Evolutionary conservation across 2,888 invertebrate genomes (phyloP).

Genomic region (Dysmachus trigonus): DNA sequence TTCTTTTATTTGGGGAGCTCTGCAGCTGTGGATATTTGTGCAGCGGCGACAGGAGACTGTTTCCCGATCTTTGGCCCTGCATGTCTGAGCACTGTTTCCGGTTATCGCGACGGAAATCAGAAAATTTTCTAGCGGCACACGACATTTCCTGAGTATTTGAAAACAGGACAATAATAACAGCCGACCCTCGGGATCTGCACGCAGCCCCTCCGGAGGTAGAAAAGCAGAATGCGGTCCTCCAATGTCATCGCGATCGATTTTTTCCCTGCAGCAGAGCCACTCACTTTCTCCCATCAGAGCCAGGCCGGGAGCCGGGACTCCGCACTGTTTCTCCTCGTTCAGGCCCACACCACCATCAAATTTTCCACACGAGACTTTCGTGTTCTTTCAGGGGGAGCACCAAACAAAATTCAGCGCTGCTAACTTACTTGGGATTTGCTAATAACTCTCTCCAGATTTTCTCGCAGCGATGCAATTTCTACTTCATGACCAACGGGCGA

Average conservation of each 20-base stretch:
- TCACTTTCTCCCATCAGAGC: neutral
- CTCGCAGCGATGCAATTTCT: neutral
- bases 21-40: neutral
- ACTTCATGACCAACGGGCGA: neutral
- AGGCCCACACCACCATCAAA: neutral
- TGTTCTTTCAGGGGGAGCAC: neutral
- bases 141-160: neutral
- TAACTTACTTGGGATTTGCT: conserved; percentile 8
- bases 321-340: neutral
- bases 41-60: neutral
- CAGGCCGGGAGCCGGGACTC: neutral
- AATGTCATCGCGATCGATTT: conserved; percentile 24
- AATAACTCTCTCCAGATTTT: neutral
- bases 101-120: neutral
- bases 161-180: neutral
- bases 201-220: neutral
- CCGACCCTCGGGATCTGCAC: neutral
- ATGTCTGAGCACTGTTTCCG: neutral
- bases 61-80: neutral
- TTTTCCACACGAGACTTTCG: neutral
- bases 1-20: neutral
- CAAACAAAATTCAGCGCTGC: neutral
- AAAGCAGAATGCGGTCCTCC: neutral
- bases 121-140: neutral
- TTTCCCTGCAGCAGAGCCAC: neutral